Conservation (phyloP, 2,797 vertebrate species). For the Holocentrus rufus region DNA sequence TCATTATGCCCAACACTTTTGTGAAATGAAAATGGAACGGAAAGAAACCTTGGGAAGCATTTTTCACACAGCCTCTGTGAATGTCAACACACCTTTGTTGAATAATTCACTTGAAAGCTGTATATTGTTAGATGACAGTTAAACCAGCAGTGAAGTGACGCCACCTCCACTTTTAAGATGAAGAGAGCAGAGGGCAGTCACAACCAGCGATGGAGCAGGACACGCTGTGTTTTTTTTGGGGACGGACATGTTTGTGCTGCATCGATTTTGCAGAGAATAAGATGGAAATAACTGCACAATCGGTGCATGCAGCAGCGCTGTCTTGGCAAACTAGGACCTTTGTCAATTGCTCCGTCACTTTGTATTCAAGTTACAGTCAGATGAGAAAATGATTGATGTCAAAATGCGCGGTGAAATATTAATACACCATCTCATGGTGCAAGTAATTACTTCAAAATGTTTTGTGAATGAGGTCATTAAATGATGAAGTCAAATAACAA, state of each 20-base stretch:
- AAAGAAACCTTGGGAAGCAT: not conserved
- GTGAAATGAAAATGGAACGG: conserved; percentile 2
- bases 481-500: conserved; percentile 15
- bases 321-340: no score
- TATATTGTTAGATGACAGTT: not conserved
- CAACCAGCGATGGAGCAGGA: not conserved
- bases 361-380: not conserved
- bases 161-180: not conserved
- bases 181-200: not conserved
- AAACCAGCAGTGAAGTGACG: not conserved
- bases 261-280: no score
- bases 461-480: conserved; percentile 28
- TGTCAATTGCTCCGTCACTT: not conserved
- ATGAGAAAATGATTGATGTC: conserved; percentile 18
- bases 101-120: not conserved
- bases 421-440: conserved; percentile 22
- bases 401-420: conserved; percentile 49
- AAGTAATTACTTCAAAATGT: conserved; percentile 40
- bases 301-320: no score
- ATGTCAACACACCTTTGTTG: conserved; percentile 15
- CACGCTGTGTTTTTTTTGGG: not conserved
- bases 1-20: not conserved
- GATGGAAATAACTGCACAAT: no score
- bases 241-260: not conserved
- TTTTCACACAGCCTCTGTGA: conserved; percentile 13